phyloP scores from a whole-genome alignment of 2,888 invertebrate species.

The Keiferia lycopersicella region DNA sequence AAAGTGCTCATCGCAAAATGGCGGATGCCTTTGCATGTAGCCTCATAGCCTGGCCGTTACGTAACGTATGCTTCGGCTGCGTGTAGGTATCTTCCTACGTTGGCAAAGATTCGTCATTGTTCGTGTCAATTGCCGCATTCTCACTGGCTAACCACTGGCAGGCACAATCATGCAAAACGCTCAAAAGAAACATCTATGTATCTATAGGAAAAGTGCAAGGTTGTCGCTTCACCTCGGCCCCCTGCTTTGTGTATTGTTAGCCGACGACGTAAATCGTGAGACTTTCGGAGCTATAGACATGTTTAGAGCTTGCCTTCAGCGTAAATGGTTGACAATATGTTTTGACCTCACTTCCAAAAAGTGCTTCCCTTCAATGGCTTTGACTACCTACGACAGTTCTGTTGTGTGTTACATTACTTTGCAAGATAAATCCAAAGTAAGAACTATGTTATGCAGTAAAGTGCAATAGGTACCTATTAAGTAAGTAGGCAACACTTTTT shows the following conservation, averaged over 20 bases:
- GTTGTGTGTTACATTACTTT: too few relatives aligned
- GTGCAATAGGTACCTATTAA: neutral
- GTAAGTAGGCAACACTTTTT: neutral
- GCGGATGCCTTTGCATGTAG: conserved; percentile 60
- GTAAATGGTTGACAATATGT: conserved; percentile 14
- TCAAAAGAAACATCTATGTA: conserved; percentile 51
- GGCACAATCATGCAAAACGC: conserved; percentile 50
- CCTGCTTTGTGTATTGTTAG: conserved; percentile 35
- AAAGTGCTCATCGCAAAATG: conserved; percentile 68
- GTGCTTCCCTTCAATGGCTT: neutral
- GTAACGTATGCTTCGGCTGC: conserved; percentile 51
- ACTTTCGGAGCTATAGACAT: conserved; percentile 12
- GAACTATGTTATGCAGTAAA: neutral
- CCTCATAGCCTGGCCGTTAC: conserved; percentile 51
- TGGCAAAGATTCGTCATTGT: conserved; percentile 62
- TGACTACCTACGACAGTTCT: neutral
- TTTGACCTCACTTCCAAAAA: neutral
- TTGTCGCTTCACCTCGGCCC: conserved; percentile 37
- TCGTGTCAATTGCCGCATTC: conserved; percentile 61
- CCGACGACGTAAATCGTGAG: conserved; percentile 24
- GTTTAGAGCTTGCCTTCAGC: conserved; percentile 16
- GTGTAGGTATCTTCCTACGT: conserved; percentile 51
- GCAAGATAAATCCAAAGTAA: neutral
- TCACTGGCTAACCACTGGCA: conserved; percentile 58
- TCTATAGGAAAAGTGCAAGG: conserved; percentile 60